Base-by-base conservation (phyloP, 2,113 vertebrate species). In the Neotoma lepida region DNA sequence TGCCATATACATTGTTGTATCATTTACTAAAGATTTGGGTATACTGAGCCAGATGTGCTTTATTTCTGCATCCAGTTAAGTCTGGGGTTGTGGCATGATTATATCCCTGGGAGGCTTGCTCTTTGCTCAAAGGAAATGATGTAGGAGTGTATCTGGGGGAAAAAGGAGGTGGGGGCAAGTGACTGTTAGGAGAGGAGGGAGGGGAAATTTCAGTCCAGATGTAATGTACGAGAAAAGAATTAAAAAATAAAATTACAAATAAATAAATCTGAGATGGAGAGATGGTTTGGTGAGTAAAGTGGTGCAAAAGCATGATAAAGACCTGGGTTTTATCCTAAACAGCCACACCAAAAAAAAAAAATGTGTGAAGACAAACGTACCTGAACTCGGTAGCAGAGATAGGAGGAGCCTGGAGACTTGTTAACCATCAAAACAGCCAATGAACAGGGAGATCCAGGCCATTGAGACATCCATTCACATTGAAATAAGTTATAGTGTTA, bases 271-370 rank as follows among this genome's bases (percentile, higher is more conserved):
- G 30, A 13, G 8, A 64, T 30, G 14, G 44, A 41, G 28, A 15
- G 26, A 76, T 74, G 7, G 26, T 0, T 20, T 49, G 14, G 1
- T 77, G 8, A 49, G 6, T 51, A 51, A 35, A 51, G 7, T 9
- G 2, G 13, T 15, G 7, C 1, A 46, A 15, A 76, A 28, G 41
- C 73, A 30, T 30, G 5, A 46, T 10, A 71, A 20, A 44, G 9
- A 28, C 4, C 4, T 33, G 3, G 17, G 7, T 4, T 49, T 17
- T 33, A 51, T 18, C 3, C 2, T 51, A 5, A 51, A 15, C 14
- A 30, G 24, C 14, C 6, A 8, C 6, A 33, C 6, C 41, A n/a
- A 44, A 44, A 46, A 4, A 46, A 4, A 9, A 39, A 22, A 73
- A 24, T 41, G 6, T 73, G 70, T 9, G 6, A 18, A 33, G 12